Conservation (phyloP, 2,888 invertebrate genomes). For the Tachystola acroxantha region DNA sequence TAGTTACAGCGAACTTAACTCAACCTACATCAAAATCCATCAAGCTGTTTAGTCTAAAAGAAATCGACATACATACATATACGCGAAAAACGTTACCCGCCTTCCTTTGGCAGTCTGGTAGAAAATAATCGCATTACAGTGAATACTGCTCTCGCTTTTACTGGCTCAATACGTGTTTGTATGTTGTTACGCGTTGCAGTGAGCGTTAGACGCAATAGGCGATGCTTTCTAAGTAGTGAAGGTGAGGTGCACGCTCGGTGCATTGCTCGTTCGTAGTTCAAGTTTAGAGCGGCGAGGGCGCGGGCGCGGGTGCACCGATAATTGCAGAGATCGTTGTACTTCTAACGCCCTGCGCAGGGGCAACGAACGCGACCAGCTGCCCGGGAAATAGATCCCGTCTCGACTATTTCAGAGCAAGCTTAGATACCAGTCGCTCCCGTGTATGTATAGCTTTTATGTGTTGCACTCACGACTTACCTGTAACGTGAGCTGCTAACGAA, state of each 20-base stretch:
- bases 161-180: conserved; percentile 31
- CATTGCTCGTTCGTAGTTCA: conserved; percentile 59
- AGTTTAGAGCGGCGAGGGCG: conserved; percentile 61
- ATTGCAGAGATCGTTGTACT: conserved; percentile 73
- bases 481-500: no score
- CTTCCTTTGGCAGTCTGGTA: no score
- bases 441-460: conserved; percentile 32
- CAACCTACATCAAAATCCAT: no score
- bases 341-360: conserved; percentile 71
- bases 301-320: conserved; percentile 37
- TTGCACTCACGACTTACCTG: conserved; percentile 50
- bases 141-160: conserved; percentile 65
- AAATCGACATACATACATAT: no score
- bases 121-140: no score
- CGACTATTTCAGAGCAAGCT: conserved; percentile 73
- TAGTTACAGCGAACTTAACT: no score
- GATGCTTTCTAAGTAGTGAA: conserved; percentile 75
- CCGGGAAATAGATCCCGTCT: conserved; percentile 75
- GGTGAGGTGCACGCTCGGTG: conserved; percentile 63
- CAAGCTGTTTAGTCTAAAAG: no score
- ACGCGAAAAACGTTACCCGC: no score
- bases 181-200: conserved; percentile 27
- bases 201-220: conserved; percentile 56
- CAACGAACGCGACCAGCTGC: conserved; percentile 75
- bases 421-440: conserved; percentile 48